These are phyloP conservation scores for Metellina segmentata DNA, from an alignment of 2,888 invertebrate species.

Conservation along the genomic window DNA sequence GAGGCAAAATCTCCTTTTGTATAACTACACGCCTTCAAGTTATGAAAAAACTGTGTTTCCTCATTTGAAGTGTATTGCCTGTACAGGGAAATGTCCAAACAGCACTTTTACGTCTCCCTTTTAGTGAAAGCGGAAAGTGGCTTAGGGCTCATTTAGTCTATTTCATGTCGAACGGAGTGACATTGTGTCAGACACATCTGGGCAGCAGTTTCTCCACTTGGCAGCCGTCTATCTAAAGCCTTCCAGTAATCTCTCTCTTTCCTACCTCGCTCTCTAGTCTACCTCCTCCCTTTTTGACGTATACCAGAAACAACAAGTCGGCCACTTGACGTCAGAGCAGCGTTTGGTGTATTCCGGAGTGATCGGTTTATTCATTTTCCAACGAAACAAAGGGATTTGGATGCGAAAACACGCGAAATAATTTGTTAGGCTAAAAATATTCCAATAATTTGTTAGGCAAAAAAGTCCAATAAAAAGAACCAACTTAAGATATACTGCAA, in stretches of 20 bases:
- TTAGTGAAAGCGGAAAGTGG: not conserved
- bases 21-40: no score
- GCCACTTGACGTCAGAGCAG: not conserved
- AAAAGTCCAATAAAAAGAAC: constrained; percentile 12
- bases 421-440: constrained; percentile 28
- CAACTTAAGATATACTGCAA: not conserved
- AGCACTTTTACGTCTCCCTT: no score
- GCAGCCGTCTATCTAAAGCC: not conserved
- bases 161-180: not conserved
- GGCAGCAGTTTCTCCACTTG: not conserved
- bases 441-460: constrained; percentile 25
- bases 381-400: constrained; percentile 12
- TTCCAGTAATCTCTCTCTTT: not conserved
- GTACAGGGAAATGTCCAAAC: no score
- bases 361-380: constrained; percentile 4
- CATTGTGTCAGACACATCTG: not conserved
- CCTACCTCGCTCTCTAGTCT: not conserved
- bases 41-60: no score
- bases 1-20: no score
- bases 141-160: not conserved
- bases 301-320: not conserved
- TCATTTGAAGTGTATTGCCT: no score
- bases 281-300: not conserved
- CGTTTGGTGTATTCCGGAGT: not conserved
- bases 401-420: not conserved